Base-by-base conservation (phyloP, 2,113 vertebrate species). In the Myotis yumanensis region DNA sequence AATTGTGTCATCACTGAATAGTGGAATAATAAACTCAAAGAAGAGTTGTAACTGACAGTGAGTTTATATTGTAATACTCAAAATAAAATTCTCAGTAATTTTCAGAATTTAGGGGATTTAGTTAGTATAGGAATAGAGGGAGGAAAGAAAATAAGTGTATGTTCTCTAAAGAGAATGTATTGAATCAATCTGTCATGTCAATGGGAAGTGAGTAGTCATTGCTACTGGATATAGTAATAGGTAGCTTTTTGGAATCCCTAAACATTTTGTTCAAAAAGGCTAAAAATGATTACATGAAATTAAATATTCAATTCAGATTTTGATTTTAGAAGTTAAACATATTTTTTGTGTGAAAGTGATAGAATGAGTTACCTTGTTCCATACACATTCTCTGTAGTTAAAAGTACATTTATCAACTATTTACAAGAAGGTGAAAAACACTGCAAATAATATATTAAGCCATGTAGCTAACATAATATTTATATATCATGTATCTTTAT, bases 271-370 rank as follows among this genome's bases (percentile, higher is more conserved):
- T 94, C 18, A 66, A 22, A 68, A 95, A 86, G 72, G 1, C 16
- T 86, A 28, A 59, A 40, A 94, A 18, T 5, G 0, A 51, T 69
- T 25, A 37, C 2, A 76, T 80, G 37, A 51, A 57, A 43, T 77
- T 57, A 14, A 57, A 59, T 89, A 52, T 76, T 89, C 30, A 96
- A 37, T 89, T 91, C 30, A 73, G 64, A 77, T 59, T 48, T 94
- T 93, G 1, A 52, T n/a, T 84, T 89, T 71, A 84, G 9, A 23
- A 86, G 22, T n/a, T 82, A 84, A 84, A 90, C 68, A 40, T 64
- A 69, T 22, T 16, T 52, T 16, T 52, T 5, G n/a, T 15, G 46
- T 46, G 46, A 46, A 46, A 46, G 46, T 46, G 46, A 11, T 46
- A 11, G 10, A 46, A 46, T 46, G 46, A 46, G 46, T 46, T 46